Percentiles rank a stretch among this genome's conserved stretches.
Evolutionary conservation across 2,797 vertebrate genomes (phyloP).

Genomic region (Sebastolobus alascanus): DNA sequence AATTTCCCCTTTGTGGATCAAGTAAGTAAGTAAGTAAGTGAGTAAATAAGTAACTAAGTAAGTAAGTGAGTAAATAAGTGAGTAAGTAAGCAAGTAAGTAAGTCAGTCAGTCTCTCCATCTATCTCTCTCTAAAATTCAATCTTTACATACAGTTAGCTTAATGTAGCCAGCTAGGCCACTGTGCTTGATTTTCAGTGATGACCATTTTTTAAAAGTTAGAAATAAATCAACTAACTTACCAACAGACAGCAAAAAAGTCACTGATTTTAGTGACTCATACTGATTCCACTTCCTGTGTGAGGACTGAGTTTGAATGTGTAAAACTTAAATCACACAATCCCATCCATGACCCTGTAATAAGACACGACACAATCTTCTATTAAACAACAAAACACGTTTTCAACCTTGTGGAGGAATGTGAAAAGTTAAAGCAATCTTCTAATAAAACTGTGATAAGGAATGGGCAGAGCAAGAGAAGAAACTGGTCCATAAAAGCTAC

Average conservation of each 20-base stretch:
- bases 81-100: too few species aligned
- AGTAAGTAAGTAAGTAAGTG: too few species aligned
- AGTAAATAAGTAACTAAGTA: too few species aligned
- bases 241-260: neutral
- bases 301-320: neutral
- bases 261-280: neutral
- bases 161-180: neutral
- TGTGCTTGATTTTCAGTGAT: neutral
- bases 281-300: too few species aligned
- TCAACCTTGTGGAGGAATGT: neutral
- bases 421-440: neutral
- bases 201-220: neutral
- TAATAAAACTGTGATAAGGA: constrained; percentile 1
- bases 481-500: constrained; percentile 19
- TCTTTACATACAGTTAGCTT: neutral
- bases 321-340: neutral
- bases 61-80: too few species aligned
- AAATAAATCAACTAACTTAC: neutral
- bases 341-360: neutral
- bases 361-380: neutral
- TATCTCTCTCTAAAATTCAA: accelerated
- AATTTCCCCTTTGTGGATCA: too few species aligned
- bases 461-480: constrained; percentile 1
- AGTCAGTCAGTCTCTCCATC: too few species aligned
- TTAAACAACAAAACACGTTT: neutral